These are phyloP conservation scores for Hippopotamyrus pictus DNA, from an alignment of 2,797 vertebrate species.

Conservation along the genomic window DNA sequence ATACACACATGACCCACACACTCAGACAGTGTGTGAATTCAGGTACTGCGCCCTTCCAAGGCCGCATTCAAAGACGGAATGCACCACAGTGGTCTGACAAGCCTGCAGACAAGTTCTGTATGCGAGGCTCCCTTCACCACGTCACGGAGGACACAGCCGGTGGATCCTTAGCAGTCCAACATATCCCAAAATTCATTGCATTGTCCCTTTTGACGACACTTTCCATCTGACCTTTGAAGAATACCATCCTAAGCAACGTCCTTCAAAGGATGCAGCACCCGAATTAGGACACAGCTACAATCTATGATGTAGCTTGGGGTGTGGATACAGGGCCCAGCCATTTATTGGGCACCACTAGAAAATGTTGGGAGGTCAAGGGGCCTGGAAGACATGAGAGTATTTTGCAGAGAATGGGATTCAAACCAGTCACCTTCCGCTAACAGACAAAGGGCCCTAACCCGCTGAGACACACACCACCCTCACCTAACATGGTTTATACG, in stretches of 20 bases:
- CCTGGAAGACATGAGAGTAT: not conserved
- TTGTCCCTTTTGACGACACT: not conserved
- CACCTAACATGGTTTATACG: not conserved
- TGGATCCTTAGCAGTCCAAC: not conserved
- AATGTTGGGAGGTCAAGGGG: not conserved
- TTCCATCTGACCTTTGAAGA: not conserved
- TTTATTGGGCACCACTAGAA: not conserved
- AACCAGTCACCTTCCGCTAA: not conserved
- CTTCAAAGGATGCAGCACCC: not conserved
- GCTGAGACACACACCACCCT: not conserved
- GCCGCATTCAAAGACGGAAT: not conserved
- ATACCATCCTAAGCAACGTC: not conserved
- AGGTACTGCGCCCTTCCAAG: not conserved
- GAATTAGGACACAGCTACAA: not conserved
- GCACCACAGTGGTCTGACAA: not conserved
- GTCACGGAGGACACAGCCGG: not conserved
- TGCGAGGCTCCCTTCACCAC: not conserved
- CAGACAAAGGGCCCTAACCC: not conserved
- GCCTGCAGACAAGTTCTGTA: not conserved
- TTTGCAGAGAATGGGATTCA: not conserved
- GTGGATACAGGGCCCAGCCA: not conserved
- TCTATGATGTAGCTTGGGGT: not conserved
- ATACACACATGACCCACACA: not conserved
- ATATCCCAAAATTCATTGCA: not conserved
- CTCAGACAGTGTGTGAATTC: not conserved